Percentiles rank a stretch among this genome's conserved stretches.
These are phyloP conservation scores for Enteromius paludinosus DNA, from an alignment of 2,797 vertebrate genomes.

Conservation along the genomic window DNA sequence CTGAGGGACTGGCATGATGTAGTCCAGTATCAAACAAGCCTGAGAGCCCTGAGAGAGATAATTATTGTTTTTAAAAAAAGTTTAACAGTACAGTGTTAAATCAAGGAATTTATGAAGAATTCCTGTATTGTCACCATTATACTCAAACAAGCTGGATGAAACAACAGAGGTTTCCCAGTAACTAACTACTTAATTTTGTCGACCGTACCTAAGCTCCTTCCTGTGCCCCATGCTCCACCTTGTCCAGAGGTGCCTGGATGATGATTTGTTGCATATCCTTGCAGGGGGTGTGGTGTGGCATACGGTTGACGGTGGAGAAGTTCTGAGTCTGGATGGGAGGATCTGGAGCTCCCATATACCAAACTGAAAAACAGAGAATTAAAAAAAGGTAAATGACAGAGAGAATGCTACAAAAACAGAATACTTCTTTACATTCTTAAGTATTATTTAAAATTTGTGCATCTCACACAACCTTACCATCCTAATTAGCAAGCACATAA, in stretches of 20 bases:
- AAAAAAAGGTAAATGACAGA: constrained; percentile 18
- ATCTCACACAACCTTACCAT: neutral
- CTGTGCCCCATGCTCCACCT: constrained; percentile 74
- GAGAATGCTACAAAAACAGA: neutral
- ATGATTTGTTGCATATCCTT: constrained; percentile 91
- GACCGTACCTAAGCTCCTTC: constrained; percentile 75
- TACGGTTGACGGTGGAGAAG: constrained; percentile 90
- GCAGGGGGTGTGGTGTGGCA: constrained; percentile 86
- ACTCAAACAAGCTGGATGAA: neutral
- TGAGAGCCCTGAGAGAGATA: constrained; percentile 80
- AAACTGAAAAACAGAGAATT: constrained; percentile 75
- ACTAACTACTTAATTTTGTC: neutral
- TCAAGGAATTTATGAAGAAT: neutral
- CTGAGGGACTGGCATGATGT: constrained; percentile 85
- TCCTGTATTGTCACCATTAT: neutral
- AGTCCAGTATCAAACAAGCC: constrained; percentile 90
- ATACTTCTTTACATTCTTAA: constrained; percentile 10
- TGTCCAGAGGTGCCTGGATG: constrained; percentile 85
- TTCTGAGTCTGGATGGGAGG: constrained; percentile 89
- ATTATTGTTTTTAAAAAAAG: neutral
- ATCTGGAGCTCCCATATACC: constrained; percentile 90
- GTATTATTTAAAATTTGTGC: neutral
- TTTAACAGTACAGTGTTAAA: neutral
- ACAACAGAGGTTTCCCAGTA: neutral
- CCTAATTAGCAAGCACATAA: neutral